Percentiles rank a stretch among this genome's conserved stretches.
Evolutionary conservation across 2,888 invertebrate genomes (phyloP).

Genomic region (Timandra comae): DNA sequence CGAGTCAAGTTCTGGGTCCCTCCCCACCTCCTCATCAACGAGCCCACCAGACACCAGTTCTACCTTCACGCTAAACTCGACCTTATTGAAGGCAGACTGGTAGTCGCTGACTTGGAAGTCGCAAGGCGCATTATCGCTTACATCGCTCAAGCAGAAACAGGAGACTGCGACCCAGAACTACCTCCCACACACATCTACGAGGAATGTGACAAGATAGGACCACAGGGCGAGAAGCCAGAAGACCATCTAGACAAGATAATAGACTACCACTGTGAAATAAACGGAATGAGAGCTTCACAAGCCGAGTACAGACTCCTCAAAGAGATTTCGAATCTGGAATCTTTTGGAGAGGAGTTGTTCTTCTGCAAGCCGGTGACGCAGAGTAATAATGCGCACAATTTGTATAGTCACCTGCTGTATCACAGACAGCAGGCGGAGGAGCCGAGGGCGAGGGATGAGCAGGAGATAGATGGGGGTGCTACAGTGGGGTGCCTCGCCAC

Average conservation of each 20-base stretch:
- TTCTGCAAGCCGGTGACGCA: slow-evolving; percentile 80
- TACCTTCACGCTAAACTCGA: slow-evolving; percentile 89
- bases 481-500: slow-evolving; percentile 65
- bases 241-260: slow-evolving; percentile 80
- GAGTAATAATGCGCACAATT: slow-evolving; percentile 82
- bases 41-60: slow-evolving; percentile 90
- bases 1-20: slow-evolving; percentile 95
- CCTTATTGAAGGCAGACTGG: slow-evolving; percentile 83
- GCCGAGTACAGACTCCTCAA: slow-evolving; percentile 91
- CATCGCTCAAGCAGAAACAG: slow-evolving; percentile 85
- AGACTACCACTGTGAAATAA: slow-evolving; percentile 78
- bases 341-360: slow-evolving; percentile 91
- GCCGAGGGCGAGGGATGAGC: slow-evolving; percentile 57
- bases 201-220: slow-evolving; percentile 79
- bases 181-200: slow-evolving; percentile 79
- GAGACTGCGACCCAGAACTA: slow-evolving; percentile 80
- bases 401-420: slow-evolving; percentile 83
- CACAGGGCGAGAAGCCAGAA: slow-evolving; percentile 77
- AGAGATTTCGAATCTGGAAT: slow-evolving; percentile 86
- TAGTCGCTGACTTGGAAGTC: slow-evolving; percentile 81
- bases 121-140: slow-evolving; percentile 85
- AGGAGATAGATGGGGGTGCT: slow-evolving; percentile 64
- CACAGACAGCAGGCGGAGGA: slow-evolving; percentile 77
- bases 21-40: slow-evolving; percentile 89
- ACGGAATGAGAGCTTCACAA: slow-evolving; percentile 82